A percentile compares a stretch with the other conserved stretches of the same genome.
Evolutionary conservation across 2,888 invertebrate genomes (phyloP).

Genomic region (Cheilosia impressa): DNA sequence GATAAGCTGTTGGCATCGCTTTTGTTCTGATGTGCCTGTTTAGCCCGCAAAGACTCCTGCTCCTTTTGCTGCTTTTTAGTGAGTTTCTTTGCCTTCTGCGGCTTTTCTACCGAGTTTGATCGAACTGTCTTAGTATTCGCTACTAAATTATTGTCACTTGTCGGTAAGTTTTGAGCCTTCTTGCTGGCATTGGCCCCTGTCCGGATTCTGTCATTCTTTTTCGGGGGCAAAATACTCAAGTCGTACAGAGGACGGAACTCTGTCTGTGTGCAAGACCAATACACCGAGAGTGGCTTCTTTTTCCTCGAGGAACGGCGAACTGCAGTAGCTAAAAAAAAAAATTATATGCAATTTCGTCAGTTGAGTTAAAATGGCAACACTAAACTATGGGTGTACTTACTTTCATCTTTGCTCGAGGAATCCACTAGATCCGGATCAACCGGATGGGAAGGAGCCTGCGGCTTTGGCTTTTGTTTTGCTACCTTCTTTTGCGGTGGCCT

Average conservation of each 20-base stretch:
- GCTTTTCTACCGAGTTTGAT: slow-evolving; percentile 30
- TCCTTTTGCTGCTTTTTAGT: not conserved
- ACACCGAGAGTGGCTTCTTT: slow-evolving; percentile 35
- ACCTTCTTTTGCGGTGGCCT: slow-evolving; percentile 1
- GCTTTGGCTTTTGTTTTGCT: not conserved
- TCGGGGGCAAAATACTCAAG: not conserved
- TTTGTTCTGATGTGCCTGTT: not conserved
- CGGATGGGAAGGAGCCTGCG: not conserved
- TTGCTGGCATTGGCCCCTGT: not conserved
- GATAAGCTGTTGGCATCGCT: not conserved
- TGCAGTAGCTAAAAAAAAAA: not conserved
- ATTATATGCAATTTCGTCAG: no score
- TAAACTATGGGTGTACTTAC: not conserved
- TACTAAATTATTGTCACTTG: slow-evolving; percentile 55
- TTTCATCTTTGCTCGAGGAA: not conserved
- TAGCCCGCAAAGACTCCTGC: not conserved
- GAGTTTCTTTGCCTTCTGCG: not conserved
- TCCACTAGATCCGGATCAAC: slow-evolving; percentile 36
- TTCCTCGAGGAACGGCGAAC: slow-evolving; percentile 55
- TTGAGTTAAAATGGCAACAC: not conserved
- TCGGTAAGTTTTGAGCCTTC: slow-evolving; percentile 9
- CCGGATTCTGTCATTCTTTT: not conserved
- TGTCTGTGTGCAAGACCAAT: slow-evolving; percentile 44
- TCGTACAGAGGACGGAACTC: slow-evolving; percentile 28
- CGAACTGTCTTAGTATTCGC: slow-evolving; percentile 50